Conservation (phyloP, 2,888 invertebrate species). For the Pollenia griseotomentosa region DNA sequence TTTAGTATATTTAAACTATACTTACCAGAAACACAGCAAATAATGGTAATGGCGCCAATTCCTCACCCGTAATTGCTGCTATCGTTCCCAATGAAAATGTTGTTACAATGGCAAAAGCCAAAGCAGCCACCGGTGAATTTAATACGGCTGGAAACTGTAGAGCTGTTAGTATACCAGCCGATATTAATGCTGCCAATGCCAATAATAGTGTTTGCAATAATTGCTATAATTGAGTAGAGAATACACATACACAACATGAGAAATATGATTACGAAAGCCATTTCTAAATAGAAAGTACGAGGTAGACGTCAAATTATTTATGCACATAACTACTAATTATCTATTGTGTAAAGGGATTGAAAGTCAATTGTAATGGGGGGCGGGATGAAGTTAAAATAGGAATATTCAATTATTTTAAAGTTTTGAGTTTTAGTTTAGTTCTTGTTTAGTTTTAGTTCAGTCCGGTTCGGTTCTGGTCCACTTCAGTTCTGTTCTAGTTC, state of each 20-base stretch:
- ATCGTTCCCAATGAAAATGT: conserved; percentile 83
- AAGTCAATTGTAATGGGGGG: neutral
- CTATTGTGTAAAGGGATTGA: neutral
- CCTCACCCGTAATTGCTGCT: conserved; percentile 83
- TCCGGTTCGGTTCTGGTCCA: too few relatives aligned
- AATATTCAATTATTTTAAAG: neutral
- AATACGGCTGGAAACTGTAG: conserved; percentile 84
- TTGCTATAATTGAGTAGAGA: conserved; percentile 76
- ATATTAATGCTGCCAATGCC: conserved; percentile 80
- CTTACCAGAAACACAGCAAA: conserved; percentile 90
- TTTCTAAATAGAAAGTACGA: neutral
- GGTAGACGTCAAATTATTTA: neutral
- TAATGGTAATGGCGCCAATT: conserved; percentile 86
- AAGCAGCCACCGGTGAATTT: conserved; percentile 83
- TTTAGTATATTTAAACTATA: conserved; percentile 46
- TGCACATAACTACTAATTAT: conserved; percentile 19
- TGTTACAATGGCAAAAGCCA: conserved; percentile 83
- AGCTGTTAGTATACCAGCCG: conserved; percentile 82
- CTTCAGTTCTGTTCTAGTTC: too few relatives aligned
- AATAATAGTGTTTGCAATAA: conserved; percentile 80
- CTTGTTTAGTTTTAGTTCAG: too few relatives aligned
- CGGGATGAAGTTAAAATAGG: neutral
- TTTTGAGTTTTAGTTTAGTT: too few relatives aligned
- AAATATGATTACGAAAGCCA: conserved; percentile 30
- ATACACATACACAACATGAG: conserved; percentile 30